Conservation (phyloP, 2,797 vertebrate species). For the Tragopan temminckii region DNA sequence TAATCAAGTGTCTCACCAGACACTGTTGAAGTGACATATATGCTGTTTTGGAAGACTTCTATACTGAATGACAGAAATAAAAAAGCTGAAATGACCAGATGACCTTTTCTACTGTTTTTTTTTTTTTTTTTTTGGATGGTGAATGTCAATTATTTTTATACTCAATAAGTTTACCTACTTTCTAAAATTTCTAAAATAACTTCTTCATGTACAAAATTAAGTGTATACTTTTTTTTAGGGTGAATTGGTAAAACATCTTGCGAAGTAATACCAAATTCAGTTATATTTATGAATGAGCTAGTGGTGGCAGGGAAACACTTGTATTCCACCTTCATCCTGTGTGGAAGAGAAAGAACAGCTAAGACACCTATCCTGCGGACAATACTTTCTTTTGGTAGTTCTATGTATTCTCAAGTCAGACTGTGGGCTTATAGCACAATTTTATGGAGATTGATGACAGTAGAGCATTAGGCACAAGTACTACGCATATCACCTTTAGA, state of each 20-base stretch:
- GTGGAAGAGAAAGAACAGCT: not conserved
- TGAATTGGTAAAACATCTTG: not conserved
- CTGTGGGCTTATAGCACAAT: not conserved
- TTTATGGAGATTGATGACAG: not conserved
- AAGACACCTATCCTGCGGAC: not conserved
- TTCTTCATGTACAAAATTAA: not conserved
- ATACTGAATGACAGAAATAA: not conserved
- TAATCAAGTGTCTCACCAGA: not conserved
- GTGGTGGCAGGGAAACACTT: not conserved
- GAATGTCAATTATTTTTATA: not conserved
- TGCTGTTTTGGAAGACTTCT: not conserved
- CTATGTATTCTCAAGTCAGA: not conserved
- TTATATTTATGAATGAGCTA: not conserved
- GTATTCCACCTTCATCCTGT: not conserved
- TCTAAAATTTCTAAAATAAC: not conserved
- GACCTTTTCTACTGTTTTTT: not conserved
- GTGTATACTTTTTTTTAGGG: not conserved
- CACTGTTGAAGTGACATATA: not conserved
- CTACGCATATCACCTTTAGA: fast-evolving
- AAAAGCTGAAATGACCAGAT: conserved; percentile 17
- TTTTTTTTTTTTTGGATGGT: not conserved
- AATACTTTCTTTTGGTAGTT: not conserved
- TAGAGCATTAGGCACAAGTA: not conserved
- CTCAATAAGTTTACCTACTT: not conserved
- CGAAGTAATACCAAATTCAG: not conserved